Evolutionary conservation across 2,888 invertebrate genomes (phyloP).

Genomic region (Operophtera brumata): DNA sequence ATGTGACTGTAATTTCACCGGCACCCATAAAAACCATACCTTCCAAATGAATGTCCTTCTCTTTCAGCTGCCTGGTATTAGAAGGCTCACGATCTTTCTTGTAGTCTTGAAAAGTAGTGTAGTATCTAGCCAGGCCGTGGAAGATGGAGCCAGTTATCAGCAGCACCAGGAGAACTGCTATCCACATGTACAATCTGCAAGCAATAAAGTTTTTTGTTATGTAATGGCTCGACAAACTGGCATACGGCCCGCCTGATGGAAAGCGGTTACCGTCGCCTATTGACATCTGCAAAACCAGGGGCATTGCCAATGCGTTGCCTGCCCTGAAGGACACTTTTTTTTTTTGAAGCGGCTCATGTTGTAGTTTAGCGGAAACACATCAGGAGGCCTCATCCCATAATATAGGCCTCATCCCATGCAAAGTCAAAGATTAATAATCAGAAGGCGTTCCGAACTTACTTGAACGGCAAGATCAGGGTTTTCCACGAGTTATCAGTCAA

Average conservation of each 20-base stretch:
- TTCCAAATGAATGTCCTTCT: conserved; percentile 17
- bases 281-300: too few relatives aligned
- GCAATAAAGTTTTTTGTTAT: conserved; percentile 7
- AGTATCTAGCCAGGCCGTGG: conserved; percentile 82
- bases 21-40: too few relatives aligned
- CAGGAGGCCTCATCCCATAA: too few relatives aligned
- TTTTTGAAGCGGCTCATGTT: too few relatives aligned
- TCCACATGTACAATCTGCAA: conserved; percentile 87
- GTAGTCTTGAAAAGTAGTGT: conserved; percentile 65
- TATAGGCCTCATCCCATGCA: not conserved
- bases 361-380: too few relatives aligned
- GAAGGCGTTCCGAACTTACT: conserved; percentile 64
- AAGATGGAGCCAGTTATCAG: conserved; percentile 84
- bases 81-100: conserved; percentile 38
- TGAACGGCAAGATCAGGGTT: conserved; percentile 89
- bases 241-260: too few relatives aligned
- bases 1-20: too few relatives aligned
- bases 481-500: conserved; percentile 91
- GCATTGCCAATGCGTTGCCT: too few relatives aligned
- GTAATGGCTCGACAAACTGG: too few relatives aligned
- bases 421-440: not conserved
- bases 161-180: conserved; percentile 84
- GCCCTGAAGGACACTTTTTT: too few relatives aligned
- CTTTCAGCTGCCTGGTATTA: conserved; percentile 18
- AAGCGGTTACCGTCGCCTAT: too few relatives aligned